Percentiles rank a stretch among this genome's conserved stretches.
Conservation (phyloP, 64 coral and sea anemone species). For the Montipora efflorescens region DNA sequence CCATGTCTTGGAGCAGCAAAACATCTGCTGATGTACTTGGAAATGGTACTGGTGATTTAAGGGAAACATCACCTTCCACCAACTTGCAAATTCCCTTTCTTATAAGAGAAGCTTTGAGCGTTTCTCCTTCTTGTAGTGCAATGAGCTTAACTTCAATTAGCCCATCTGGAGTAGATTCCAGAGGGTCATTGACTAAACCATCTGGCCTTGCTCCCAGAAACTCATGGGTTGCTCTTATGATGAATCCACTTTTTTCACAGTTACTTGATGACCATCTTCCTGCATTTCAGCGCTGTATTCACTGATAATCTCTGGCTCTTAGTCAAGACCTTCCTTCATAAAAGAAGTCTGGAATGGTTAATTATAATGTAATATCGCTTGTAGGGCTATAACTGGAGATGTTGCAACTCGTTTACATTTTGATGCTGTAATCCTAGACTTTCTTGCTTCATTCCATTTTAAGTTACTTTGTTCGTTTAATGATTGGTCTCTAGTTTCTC, state of each 20-base stretch:
- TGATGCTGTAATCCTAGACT: conserved; percentile 51
- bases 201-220: conserved; percentile 41
- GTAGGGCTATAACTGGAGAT: conserved; percentile 22
- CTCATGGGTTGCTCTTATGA: not conserved
- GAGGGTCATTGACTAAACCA: conserved; percentile 51
- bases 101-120: conserved; percentile 6
- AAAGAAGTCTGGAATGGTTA: conserved; percentile 39
- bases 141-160: conserved; percentile 50
- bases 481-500: not conserved
- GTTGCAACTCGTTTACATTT: conserved; percentile 50
- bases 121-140: not conserved
- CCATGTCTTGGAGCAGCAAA: conserved; percentile 32
- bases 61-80: conserved; percentile 1
- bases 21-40: conserved; percentile 55
- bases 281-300: conserved; percentile 38
- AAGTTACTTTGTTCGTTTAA: not conserved
- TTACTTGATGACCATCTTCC: conserved; percentile 38
- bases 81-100: conserved; percentile 69
- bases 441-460: conserved; percentile 36
- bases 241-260: conserved; percentile 56
- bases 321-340: conserved; percentile 44
- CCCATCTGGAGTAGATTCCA: not conserved
- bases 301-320: conserved; percentile 37
- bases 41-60: conserved; percentile 59
- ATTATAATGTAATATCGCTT: conserved; percentile 47